Base-by-base conservation (phyloP, 2,113 vertebrate genomes). In the Limnothrissa miodon region DNA sequence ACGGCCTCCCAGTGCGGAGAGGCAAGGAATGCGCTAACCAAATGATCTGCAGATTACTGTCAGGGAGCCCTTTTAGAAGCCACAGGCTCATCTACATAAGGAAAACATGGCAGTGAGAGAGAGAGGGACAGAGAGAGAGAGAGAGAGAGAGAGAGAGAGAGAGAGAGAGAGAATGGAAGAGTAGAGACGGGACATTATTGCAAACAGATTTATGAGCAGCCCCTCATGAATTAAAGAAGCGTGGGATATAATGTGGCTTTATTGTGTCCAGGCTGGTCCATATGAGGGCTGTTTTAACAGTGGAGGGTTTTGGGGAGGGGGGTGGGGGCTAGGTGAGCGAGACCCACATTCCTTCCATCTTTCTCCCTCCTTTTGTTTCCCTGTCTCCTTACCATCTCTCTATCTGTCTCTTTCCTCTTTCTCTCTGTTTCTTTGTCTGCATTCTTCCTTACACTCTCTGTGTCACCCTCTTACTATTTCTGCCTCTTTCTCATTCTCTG, bases 191-290 rank as follows among this genome's bases (percentile, higher is more conserved):
- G 56, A 53, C 36, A 44, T 80, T 84, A 84, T 80, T 80, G 83
- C 70, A 84, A 84, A 80, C 83, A 84, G 83, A 80, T 84, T 80
- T 62, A 70, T 84, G 48, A 80, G 45, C 29, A 23, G 29, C 48
- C 39, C 83, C 79, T 84, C 83, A 84, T 84, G 83, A 84, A 84
- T 84, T 80, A 84, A 84, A 84, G 83, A 84, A 84, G 45, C 42
- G 62, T 13, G 10, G 33, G n/a, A 21, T 78, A 80, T 84, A 84
- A 80, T 80, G 79, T 66, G 42, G 11, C 51, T 66, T 80, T 66
- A 84, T 84, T 84, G 83, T 80, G 45, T 84, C 36, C 66, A 17
- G 48, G n/a, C 42, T 39, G 39, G 80, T 59, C 53, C 59, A 80
- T 84, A 84, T 42, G 46, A 84, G 74, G 79, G 53, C 45, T 33